These are phyloP conservation scores for Gymnarchus niloticus DNA, from an alignment of 2,113 vertebrate genomes.

Conservation along the genomic window DNA sequence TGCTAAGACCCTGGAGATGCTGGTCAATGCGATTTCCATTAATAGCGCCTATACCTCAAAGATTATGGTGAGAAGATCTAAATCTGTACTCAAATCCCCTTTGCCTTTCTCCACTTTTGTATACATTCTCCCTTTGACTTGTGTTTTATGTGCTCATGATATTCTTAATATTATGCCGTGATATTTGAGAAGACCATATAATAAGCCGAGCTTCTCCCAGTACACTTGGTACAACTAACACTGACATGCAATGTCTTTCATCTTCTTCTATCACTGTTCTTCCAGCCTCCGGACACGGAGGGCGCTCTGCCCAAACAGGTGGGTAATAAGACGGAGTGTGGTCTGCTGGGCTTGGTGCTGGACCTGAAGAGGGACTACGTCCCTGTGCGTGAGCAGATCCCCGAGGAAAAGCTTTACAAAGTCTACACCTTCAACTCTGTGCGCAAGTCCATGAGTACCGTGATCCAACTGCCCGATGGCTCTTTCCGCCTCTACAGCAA, in stretches of 20 bases:
- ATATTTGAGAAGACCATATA: no score
- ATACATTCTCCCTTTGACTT: not conserved
- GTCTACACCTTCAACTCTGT: constrained; percentile 87
- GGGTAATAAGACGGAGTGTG: constrained; percentile 86
- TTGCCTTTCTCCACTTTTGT: not conserved
- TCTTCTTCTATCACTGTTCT: not conserved
- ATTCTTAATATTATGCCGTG: not conserved
- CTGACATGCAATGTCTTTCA: not conserved
- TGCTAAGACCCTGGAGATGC: constrained; percentile 68
- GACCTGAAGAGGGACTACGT: constrained; percentile 73
- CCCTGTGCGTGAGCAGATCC: constrained; percentile 73
- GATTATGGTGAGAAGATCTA: constrained; percentile 70
- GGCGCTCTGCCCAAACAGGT: constrained; percentile 81
- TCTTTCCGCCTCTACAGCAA: constrained; percentile 85
- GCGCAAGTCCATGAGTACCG: constrained; percentile 86
- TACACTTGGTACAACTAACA: not conserved
- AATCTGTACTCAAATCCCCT: not conserved
- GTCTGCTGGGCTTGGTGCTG: constrained; percentile 75
- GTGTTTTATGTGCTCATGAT: not conserved
- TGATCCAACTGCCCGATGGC: constrained; percentile 70
- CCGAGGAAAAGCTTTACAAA: constrained; percentile 81
- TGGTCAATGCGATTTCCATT: constrained; percentile 79
- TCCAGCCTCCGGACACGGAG: constrained; percentile 78
- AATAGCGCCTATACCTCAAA: constrained; percentile 93
- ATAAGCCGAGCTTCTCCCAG: no score